Percentiles rank a stretch among this genome's conserved stretches.
Evolutionary conservation across 2,113 vertebrate genomes (phyloP).

Genomic region (Casuarius casuarius): DNA sequence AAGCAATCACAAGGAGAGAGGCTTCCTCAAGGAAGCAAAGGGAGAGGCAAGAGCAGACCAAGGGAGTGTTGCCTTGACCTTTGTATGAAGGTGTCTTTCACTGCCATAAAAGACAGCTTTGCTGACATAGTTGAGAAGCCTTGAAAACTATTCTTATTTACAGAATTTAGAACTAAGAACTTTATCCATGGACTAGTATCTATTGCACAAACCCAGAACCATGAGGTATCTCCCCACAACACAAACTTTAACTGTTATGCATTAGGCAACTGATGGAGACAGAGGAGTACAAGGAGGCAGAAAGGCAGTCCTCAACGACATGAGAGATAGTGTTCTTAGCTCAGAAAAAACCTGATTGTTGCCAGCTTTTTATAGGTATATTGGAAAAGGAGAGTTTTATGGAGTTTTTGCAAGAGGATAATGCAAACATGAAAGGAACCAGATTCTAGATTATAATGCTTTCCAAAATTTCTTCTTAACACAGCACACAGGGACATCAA

Average conservation of each 20-base stretch:
- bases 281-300: neutral
- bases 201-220: neutral
- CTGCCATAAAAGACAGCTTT: neutral
- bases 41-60: neutral
- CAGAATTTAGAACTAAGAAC: neutral
- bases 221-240: neutral
- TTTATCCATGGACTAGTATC: neutral
- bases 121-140: neutral
- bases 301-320: neutral
- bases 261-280: conserved; percentile 27
- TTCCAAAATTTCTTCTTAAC: neutral
- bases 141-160: neutral
- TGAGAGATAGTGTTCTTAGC: neutral
- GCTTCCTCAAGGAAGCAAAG: neutral
- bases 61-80: neutral
- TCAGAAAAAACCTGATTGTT: neutral
- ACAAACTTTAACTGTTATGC: neutral
- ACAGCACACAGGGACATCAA: neutral
- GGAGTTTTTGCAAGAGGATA: neutral
- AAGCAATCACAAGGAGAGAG: neutral
- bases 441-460: neutral
- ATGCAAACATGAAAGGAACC: neutral
- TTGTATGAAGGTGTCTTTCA: neutral
- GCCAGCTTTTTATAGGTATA: neutral
- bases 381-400: neutral